Evolutionary conservation across 2,797 vertebrate species (phyloP), one percentile per base, ranked within the genome.

Genomic region (Chanos chanos): DNA sequence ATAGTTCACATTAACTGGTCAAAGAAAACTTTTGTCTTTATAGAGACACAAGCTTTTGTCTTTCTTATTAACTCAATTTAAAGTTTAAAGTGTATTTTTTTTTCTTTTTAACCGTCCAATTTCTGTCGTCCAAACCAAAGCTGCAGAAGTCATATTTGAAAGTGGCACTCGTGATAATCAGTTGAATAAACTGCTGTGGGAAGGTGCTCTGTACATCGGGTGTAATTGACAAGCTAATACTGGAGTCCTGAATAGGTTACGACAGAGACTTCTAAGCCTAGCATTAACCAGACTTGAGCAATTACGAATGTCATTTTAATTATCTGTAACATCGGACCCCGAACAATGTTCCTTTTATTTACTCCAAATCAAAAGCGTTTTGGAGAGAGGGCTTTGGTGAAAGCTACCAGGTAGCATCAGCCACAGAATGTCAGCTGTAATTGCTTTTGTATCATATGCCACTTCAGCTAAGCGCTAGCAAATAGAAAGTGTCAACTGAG

Each of bases 281-380:
- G 86, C 90, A 93, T 92, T 92, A 92, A 89, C 89, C 87, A 88
- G 86, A 89, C 85, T 88, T 78, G 87, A 78, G 81, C 84, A 88
- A 87, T 91, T 93, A 91, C 86, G 88, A 89, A 86, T 93, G 92
- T 92, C 92, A 95, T 85, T 82, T 89, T 95, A 92, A 94, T 95
- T 94, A 94, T 94, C 89, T 78, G 83, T 83, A 85, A 80, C 86
- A 86, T 88, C 86, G 89, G 86, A 92, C 89, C n/a, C n/a, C 88
- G 75, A 82, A 84, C 87, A 83, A 80, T 78, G 80, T 72, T 72
- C 75, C 79, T 81, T 92, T 92, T 83, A 81, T 87, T 88, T 81
- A 83, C 82, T 78, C 80, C 70, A 70, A 76, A 79, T 70, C 71
- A 65, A 21, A 33, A 64, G 61, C 54, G 36, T 66, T 12, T n/a